Evolutionary conservation across 2,113 vertebrate species (phyloP).

Genomic region (Ageneiosus marmoratus): DNA sequence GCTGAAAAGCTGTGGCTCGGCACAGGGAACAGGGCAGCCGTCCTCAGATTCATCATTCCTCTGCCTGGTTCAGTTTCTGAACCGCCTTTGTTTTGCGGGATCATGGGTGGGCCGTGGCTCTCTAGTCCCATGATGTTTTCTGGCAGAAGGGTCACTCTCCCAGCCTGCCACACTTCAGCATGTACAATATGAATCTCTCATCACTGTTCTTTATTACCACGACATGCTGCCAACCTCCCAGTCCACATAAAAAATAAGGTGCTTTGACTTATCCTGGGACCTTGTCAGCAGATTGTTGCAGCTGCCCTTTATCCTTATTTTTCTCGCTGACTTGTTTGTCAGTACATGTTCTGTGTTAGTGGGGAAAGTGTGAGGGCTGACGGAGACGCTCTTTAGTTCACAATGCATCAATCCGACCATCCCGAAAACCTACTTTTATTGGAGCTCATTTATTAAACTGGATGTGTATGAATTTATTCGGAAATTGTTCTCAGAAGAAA

Average conservation of each 20-base stretch:
- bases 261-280: slow-evolving; percentile 67
- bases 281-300: slow-evolving; percentile 59
- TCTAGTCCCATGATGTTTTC: slow-evolving; percentile 57
- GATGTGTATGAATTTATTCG: background rate
- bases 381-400: background rate
- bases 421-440: background rate
- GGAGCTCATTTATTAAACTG: too few species aligned
- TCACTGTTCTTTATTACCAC: slow-evolving; percentile 66
- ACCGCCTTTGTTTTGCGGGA: slow-evolving; percentile 54
- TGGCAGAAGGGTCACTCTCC: slow-evolving; percentile 52
- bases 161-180: slow-evolving; percentile 52
- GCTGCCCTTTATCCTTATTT: slow-evolving; percentile 56
- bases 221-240: slow-evolving; percentile 65
- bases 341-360: slow-evolving; percentile 25
- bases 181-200: slow-evolving; percentile 67
- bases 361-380: slow-evolving; percentile 5
- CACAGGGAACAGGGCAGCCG: slow-evolving; percentile 40
- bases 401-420: slow-evolving; percentile 1
- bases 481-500: background rate
- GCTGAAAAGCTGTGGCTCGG: slow-evolving; percentile 64
- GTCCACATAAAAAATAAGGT: slow-evolving; percentile 64
- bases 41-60: slow-evolving; percentile 64
- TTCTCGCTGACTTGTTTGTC: slow-evolving; percentile 34
- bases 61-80: slow-evolving; percentile 59
- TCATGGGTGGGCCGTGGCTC: slow-evolving; percentile 51